These are phyloP conservation scores for Micromys minutus DNA, from an alignment of 2,113 vertebrate genomes.

Conservation along the genomic window DNA sequence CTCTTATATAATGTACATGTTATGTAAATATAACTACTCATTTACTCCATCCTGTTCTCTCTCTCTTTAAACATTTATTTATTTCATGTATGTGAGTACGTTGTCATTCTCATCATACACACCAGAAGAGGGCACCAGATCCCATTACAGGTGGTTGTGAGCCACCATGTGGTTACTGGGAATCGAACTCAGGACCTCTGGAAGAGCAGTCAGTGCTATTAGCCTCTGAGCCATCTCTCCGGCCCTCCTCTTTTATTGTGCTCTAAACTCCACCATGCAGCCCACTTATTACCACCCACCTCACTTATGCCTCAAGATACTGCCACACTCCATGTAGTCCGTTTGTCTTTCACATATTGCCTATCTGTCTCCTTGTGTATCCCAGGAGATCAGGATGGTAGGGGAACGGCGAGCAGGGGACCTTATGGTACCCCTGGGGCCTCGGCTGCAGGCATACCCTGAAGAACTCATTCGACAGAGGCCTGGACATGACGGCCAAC, in stretches of 20 bases:
- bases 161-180: no score
- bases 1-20: background rate
- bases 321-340: background rate
- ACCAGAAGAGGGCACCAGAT: no score
- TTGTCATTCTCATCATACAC: no score
- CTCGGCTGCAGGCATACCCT: constrained; percentile 90
- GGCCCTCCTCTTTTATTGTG: constrained; percentile 41
- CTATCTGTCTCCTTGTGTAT: constrained; percentile 60
- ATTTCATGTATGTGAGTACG: no score
- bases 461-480: constrained; percentile 94
- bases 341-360: background rate
- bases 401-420: constrained; percentile 89
- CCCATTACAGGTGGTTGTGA: no score
- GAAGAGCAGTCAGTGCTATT: no score
- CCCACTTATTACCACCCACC: background rate
- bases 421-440: constrained; percentile 92
- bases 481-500: constrained; percentile 88
- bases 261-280: background rate
- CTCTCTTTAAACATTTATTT: no score
- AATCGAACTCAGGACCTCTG: no score
- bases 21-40: background rate
- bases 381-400: constrained; percentile 86
- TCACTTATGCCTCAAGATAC: background rate
- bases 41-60: constrained; percentile 7
- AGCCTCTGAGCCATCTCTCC: no score